Evolutionary conservation across 2,113 vertebrate species (phyloP), one percentile per base, ranked within the genome.

Genomic region (Scatophagus argus): DNA sequence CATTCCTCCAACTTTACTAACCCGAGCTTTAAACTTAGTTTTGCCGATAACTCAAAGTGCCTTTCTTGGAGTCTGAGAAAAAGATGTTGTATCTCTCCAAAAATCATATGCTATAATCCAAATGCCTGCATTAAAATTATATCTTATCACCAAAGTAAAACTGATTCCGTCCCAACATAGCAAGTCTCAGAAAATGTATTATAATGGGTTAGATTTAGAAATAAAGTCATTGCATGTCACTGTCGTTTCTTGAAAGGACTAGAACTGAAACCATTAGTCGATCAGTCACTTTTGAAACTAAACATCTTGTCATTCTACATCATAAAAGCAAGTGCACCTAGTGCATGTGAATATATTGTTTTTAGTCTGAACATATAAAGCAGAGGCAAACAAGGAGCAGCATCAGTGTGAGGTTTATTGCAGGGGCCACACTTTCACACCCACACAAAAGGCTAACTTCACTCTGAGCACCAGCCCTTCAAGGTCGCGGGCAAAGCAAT

Each of bases 401-500:
- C 72, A 59, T 55, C 65, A 54, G 27, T 52, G 43, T 51, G 41
- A 74, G 32, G 55, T 25, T 21, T 43, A 77, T 74, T 74, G 62
- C 61, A 62, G 67, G 67, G 32, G 41, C 23, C 71, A 73, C 74
- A 27, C 59, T 56, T 80, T 80, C 80, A 78, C 74, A 77, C 61
- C 36, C 44, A 74, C 76, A 55, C 47, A 68, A 65, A 86, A 72
- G 81, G 55, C 74, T 13, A 80, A 79, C 76, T 84, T 82, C 21
- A 77, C 21, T 56, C 68, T 74, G 58, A 65, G 62, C 74, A 23
- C 27, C 69, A 1, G 78, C 78, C 67, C 81, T 85, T 64, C 89
- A 85, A 93, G 90, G 90, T 89, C 55, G 7, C 4, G 10, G 31
- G 52, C 46, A 73, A 84, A 85, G 86, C 87, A 83, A 82, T 85